Conservation (phyloP, 2,113 vertebrate genomes). For the Anolis sagrei region DNA sequence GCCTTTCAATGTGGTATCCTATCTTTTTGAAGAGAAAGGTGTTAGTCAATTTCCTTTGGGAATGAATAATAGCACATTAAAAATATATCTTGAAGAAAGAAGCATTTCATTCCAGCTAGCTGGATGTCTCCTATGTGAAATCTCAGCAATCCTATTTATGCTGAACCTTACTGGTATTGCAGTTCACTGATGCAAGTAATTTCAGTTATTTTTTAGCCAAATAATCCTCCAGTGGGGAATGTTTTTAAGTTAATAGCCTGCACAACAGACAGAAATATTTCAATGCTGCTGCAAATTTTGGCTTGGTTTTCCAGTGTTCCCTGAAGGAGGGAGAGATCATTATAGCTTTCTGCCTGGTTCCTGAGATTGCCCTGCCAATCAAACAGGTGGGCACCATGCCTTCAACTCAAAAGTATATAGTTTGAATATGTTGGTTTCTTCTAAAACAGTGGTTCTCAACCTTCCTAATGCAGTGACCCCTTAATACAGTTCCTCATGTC, state of each 20-base stretch:
- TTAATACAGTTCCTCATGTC: no score
- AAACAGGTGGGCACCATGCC: neutral
- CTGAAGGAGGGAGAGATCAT: neutral
- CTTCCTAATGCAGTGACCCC: no score
- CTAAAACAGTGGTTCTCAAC: no score
- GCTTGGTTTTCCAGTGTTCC: neutral
- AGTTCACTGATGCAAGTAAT: slow-evolving; percentile 24
- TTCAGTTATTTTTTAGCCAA: slow-evolving; percentile 27
- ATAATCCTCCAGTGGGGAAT: slow-evolving; percentile 12
- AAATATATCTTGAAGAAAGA: neutral
- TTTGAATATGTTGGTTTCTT: neutral
- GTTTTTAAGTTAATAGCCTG: slow-evolving; percentile 16
- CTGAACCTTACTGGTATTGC: neutral
- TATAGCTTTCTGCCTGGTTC: neutral
- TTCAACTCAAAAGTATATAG: neutral
- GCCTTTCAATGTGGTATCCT: neutral
- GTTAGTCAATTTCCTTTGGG: neutral
- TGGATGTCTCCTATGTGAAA: slow-evolving; percentile 8
- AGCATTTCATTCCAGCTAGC: neutral
- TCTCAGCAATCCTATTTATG: neutral
- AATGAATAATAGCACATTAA: neutral
- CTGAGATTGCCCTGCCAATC: neutral
- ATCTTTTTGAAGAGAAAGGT: neutral
- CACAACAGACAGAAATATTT: slow-evolving; percentile 13
- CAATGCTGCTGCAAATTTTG: neutral